phyloP scores from a whole-genome alignment of 2,888 invertebrate genomes.

The Cosmorhoe ocellata region DNA sequence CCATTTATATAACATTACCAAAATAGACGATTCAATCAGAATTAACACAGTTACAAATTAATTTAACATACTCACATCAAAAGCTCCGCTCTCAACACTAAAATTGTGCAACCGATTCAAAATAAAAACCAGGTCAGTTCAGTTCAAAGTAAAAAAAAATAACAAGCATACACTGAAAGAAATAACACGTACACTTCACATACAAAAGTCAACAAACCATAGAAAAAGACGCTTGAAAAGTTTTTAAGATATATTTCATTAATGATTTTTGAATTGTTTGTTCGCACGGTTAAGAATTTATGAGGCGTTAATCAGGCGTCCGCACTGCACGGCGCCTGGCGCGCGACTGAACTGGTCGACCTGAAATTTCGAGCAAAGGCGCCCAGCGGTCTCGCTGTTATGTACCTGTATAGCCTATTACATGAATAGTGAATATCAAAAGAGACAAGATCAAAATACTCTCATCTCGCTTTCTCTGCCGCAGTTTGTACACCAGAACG shows the following conservation, averaged over 20 bases:
- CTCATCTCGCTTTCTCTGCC: slow-evolving; percentile 32
- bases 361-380: slow-evolving; percentile 38
- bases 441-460: slow-evolving; percentile 34
- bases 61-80: slow-evolving; percentile 43
- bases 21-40: slow-evolving; percentile 12
- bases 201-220: slow-evolving; percentile 43
- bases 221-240: slow-evolving; percentile 44
- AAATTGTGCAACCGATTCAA: slow-evolving; percentile 67
- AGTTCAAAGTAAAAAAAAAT: slow-evolving; percentile 37
- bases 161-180: slow-evolving; percentile 38
- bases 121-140: slow-evolving; percentile 69
- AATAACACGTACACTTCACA: slow-evolving; percentile 36
- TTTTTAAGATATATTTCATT: slow-evolving; percentile 55
- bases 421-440: slow-evolving; percentile 38
- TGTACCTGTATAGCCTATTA: slow-evolving; percentile 44
- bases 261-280: slow-evolving; percentile 51
- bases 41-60: slow-evolving; percentile 22
- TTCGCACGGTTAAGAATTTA: slow-evolving; percentile 43
- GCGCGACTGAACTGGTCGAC: slow-evolving; percentile 58
- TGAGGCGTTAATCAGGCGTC: slow-evolving; percentile 41
- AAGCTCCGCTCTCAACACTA: slow-evolving; percentile 35
- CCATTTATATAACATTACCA: not conserved
- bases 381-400: slow-evolving; percentile 72
- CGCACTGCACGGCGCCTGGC: slow-evolving; percentile 47
- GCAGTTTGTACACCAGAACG: slow-evolving; percentile 12